phyloP scores from a whole-genome alignment of 1,140 invertebrate genomes.

The Drosophila sp. region DNA sequence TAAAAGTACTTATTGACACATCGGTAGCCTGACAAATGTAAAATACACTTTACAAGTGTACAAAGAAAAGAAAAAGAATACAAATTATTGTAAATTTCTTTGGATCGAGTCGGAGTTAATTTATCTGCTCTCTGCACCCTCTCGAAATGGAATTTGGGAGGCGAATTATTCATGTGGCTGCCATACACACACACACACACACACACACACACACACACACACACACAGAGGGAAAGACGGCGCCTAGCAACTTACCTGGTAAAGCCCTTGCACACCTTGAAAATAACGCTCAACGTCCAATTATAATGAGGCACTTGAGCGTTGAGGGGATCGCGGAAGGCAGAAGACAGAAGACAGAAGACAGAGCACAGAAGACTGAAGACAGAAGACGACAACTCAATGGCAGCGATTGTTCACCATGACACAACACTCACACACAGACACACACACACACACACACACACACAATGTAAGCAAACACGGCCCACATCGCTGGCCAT shows the following conservation, averaged over 20 bases:
- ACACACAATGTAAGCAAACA: constrained; percentile 23
- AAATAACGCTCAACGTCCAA: constrained; percentile 12
- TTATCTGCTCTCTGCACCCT: neutral
- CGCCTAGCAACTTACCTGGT: constrained; percentile 49
- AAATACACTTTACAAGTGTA: too few species aligned
- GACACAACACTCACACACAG: constrained; percentile 21
- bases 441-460: constrained; percentile 25
- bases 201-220: too few species aligned
- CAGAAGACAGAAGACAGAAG: constrained; percentile 14
- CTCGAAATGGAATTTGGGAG: neutral
- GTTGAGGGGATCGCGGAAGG: constrained; percentile 24
- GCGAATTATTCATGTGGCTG: constrained; percentile 37
- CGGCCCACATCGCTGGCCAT: constrained; percentile 69
- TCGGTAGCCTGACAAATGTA: too few species aligned
- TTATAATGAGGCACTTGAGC: constrained; percentile 73
- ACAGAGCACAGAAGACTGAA: constrained; percentile 7
- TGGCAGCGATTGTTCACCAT: constrained; percentile 62
- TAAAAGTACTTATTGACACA: too few species aligned
- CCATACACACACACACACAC: neutral
- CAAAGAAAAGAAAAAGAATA: neutral
- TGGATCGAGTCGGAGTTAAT: neutral
- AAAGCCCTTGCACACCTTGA: constrained; percentile 35
- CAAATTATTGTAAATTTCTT: neutral
- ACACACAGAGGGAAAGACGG: neutral
- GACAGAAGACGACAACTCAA: constrained; percentile 41